Conservation (phyloP, 2,888 invertebrate genomes). For the Acanthosepion pharaonis region DNA sequence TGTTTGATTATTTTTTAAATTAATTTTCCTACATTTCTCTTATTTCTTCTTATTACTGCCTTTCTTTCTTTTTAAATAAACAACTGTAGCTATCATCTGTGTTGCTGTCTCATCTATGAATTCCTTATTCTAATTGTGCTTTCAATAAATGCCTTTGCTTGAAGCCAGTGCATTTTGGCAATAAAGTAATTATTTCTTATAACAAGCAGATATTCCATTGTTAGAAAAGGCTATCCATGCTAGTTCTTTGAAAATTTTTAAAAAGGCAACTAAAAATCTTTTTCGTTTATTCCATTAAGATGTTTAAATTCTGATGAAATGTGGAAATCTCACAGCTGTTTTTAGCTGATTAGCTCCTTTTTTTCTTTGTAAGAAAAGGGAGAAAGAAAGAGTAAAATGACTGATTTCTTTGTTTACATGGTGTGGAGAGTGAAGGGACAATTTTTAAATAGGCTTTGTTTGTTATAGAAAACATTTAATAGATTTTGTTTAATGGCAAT, state of each 20-base stretch:
- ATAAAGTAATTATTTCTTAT: constrained; percentile 33
- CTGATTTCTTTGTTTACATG: not conserved
- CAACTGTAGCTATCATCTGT: no score
- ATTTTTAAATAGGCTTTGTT: not conserved
- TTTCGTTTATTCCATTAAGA: not conserved
- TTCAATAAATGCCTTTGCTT: not conserved
- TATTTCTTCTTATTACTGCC: not conserved
- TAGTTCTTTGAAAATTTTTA: not conserved
- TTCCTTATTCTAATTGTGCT: no score
- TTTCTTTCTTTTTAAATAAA: not conserved
- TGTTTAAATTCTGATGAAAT: not conserved
- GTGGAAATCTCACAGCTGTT: not conserved
- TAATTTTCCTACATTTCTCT: not conserved
- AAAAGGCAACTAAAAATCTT: not conserved
- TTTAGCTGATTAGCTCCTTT: constrained; percentile 15
- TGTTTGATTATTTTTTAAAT: not conserved
- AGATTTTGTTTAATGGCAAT: not conserved
- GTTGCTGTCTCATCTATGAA: no score
- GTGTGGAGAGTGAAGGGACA: not conserved
- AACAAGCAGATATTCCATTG: constrained; percentile 24
- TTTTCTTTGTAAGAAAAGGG: not conserved
- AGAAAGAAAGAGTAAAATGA: not conserved
- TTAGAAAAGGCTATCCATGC: not conserved
- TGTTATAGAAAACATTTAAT: not conserved
- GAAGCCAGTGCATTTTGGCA: not conserved